A percentile compares a stretch with the other conserved stretches of the same genome.
phyloP scores from a whole-genome alignment of 2,113 vertebrate genomes.

The Hepsetus odoe region DNA sequence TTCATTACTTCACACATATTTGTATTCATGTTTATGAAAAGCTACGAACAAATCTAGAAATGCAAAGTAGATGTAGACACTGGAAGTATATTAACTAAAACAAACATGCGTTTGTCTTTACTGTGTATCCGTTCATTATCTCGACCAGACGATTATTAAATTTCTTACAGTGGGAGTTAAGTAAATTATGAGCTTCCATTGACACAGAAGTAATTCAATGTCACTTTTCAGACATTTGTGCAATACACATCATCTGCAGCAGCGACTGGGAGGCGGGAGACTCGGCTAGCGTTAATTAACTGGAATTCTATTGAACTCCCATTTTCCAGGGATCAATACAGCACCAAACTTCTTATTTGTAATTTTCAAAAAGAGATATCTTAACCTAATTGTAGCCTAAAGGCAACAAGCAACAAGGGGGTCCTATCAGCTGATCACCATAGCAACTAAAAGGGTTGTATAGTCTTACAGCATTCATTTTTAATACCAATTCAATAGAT shows the following conservation, averaged over 20 bases:
- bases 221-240: constrained; percentile 43
- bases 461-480: constrained; percentile 72
- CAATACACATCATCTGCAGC: constrained; percentile 24
- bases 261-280: constrained; percentile 55
- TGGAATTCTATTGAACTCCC: constrained; percentile 65
- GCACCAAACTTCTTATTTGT: constrained; percentile 71
- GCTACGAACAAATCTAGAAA: no score
- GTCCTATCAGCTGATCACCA: constrained; percentile 70
- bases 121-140: no score
- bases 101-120: no score
- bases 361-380: constrained; percentile 70
- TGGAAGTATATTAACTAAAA: no score
- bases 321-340: constrained; percentile 75
- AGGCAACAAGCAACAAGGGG: constrained; percentile 72
- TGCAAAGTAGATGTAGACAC: no score
- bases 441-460: constrained; percentile 64
- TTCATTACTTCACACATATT: no score
- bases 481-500: constrained; percentile 76
- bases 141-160: no score
- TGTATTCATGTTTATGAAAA: no score
- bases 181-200: constrained; percentile 34
- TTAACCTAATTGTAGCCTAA: constrained; percentile 71
- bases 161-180: constrained; percentile 1
- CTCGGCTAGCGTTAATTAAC: constrained; percentile 67
- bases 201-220: constrained; percentile 51